Evolutionary conservation across 2,113 vertebrate genomes (phyloP), one percentile per base, ranked within the genome.

Genomic region (Poeciliopsis occidentalis): DNA sequence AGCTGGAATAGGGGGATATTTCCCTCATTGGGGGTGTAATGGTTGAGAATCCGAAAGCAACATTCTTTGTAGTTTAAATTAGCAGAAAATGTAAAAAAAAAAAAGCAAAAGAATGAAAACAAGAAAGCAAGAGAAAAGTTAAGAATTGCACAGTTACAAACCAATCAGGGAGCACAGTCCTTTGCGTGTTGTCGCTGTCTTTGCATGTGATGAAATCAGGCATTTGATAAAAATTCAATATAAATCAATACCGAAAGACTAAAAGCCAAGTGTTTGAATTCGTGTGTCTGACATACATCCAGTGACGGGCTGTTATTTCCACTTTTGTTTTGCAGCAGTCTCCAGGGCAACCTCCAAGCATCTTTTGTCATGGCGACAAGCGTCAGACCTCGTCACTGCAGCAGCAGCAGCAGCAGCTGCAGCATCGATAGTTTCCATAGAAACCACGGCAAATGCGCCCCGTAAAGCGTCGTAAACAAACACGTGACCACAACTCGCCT

Each of bases 381-480:
- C 82, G 81, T 89, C 85, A 78, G 86, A 24, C 61, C 83, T 75
- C 44, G 81, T 76, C 75, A 51, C 71, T 64, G 41, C 75, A 75
- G 86, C 70, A 75, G 76, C 75, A 68, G 65, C 12, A 19, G 41
- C 77, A 75, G n/a, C n/a, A n/a, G n/a, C n/a, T n/a, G 85, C 70
- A 75, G 76, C 76, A 68, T 67, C 12, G 24, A 73, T 77, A 85
- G 94, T 94, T 92, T 86, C 93, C 87, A 94, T 93, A 84, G 92
- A 81, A 91, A 94, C 89, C 24, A 81, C 76, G 47, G 47, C 67
- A 89, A 76, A 80, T 84, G 69, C 81, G 71, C 29, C 3, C 22
- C 27, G 17, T 63, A 64, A 71, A 77, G 22, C 54, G 19, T 27
- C 24, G 67, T 12, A 30, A 4, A 29, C 6, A 12, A n/a, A 32